phyloP scores from a whole-genome alignment of 2,113 vertebrate genomes.

The Pelodiscus sinensis region DNA sequence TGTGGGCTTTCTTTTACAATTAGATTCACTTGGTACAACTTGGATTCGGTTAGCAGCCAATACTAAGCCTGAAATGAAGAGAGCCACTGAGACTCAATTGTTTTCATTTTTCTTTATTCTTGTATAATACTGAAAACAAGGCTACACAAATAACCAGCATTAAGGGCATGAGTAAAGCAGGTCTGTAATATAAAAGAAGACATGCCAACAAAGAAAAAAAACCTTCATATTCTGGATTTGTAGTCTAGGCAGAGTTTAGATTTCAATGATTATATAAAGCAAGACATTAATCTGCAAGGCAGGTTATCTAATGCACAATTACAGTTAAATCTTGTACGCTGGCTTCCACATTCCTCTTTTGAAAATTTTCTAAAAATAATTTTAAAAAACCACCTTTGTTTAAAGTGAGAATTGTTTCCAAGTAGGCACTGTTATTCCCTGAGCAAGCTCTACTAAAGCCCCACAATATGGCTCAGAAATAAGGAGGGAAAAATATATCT shows the following conservation, averaged over 20 bases:
- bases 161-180: background rate
- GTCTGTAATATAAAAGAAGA: background rate
- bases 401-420: background rate
- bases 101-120: background rate
- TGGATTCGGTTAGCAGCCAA: background rate
- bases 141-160: background rate
- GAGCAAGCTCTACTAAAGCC: constrained; percentile 44
- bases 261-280: constrained; percentile 33
- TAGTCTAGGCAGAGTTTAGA: background rate
- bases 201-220: background rate
- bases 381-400: background rate
- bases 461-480: constrained; percentile 21
- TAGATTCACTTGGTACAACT: background rate
- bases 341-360: background rate
- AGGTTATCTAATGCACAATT: background rate
- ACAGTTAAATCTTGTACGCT: background rate
- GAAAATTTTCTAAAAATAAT: constrained; percentile 23
- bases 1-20: background rate
- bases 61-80: background rate
- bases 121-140: background rate
- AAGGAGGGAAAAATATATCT: background rate
- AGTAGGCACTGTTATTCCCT: constrained; percentile 8
- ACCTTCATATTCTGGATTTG: background rate
- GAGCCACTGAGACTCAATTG: background rate
- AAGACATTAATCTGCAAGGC: constrained; percentile 8